Base-by-base conservation (phyloP, 2,888 invertebrate genomes). In the Eugnorisma glareosa region DNA sequence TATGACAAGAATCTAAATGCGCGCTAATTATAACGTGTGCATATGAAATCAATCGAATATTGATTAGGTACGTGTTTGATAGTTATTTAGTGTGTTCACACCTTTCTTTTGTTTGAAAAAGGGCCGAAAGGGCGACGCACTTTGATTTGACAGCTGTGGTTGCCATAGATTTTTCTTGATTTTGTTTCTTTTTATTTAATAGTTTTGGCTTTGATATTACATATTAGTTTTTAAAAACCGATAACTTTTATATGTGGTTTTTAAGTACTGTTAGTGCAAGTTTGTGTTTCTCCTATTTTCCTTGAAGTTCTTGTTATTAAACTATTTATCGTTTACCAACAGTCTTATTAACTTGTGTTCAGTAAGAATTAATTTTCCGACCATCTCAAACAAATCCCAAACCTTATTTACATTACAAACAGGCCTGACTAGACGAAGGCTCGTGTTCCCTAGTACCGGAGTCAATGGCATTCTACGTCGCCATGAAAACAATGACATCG, bases 401-500 rank as follows among this genome's bases (percentile, higher is more conserved):
- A n/a, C 28, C 81, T 69, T 69, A 80, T 80, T 83, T 66, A 40
- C 59, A 72, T 80, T 75, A 70, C 54, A 76, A 80, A 69, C 67
- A 82, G 31, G 43, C 54, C 63, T 21, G 66, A 13, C 66, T 70
- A 72, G 80, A 72, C 83, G 13, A 54, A 54, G 61, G 48, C 63
- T 59, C 68, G 35, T 61, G 70, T 67, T 57, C 57, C 21, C 18
- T 63, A 45, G 40, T 59, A 61, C 59, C 67, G 64, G 79, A 81
- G 83, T 82, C 81, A 79, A 84, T 77, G 81, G 76, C 84, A 75
- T 88, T 79, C 73, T 72, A 67, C 69, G 79, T 61, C 63, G 77
- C 59, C 68, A 68, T 82, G 51, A 75, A 79, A 88, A 88, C 88
- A 83, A 86, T 85, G 82, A 77, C 18, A 35, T 84, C 85, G 85